Evolutionary conservation across 2,888 invertebrate species (phyloP).

Genomic region (Xestia ashworthii): DNA sequence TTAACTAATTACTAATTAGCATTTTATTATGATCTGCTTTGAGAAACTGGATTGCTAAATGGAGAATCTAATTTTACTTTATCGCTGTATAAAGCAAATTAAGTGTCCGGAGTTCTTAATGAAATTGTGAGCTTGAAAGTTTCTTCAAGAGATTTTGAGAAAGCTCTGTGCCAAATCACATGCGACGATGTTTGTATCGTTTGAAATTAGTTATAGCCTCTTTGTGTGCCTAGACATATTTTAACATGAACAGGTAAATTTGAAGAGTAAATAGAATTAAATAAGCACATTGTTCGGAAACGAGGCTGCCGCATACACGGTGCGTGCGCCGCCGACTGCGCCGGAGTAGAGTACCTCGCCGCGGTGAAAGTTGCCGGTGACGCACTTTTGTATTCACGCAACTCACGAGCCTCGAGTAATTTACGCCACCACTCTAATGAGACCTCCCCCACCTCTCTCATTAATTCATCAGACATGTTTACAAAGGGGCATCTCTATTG

Average conservation of each 20-base stretch:
- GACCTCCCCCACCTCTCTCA: conserved; percentile 73
- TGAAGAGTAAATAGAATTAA: conserved; percentile 51
- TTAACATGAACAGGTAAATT: conserved; percentile 31
- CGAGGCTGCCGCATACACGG: conserved; percentile 66
- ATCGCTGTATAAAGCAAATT: neutral
- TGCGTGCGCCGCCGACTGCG: conserved; percentile 69
- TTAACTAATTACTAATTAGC: conserved; percentile 53
- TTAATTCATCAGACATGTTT: conserved; percentile 72
- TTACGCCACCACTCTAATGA: conserved; percentile 79
- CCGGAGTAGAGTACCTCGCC: conserved; percentile 63
- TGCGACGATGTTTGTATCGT: conserved; percentile 32
- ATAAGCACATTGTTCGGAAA: conserved; percentile 61
- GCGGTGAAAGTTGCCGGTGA: conserved; percentile 89
- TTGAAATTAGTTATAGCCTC: conserved; percentile 28
- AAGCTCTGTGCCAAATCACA: conserved; percentile 18
- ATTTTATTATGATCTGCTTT: conserved; percentile 35
- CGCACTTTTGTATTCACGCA: conserved; percentile 86
- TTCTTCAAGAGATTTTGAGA: conserved; percentile 19
- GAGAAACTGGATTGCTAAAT: conserved; percentile 39
- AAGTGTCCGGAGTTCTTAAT: conserved; percentile 11
- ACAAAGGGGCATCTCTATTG: conserved; percentile 70
- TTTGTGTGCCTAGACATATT: conserved; percentile 20
- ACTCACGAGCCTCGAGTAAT: conserved; percentile 79
- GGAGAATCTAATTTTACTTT: conserved; percentile 31
- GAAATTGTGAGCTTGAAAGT: conserved; percentile 28